A percentile compares a stretch with the other conserved stretches of the same genome.
Evolutionary conservation across 2,113 vertebrate species (phyloP).

Genomic region (Danionella cerebrum): DNA sequence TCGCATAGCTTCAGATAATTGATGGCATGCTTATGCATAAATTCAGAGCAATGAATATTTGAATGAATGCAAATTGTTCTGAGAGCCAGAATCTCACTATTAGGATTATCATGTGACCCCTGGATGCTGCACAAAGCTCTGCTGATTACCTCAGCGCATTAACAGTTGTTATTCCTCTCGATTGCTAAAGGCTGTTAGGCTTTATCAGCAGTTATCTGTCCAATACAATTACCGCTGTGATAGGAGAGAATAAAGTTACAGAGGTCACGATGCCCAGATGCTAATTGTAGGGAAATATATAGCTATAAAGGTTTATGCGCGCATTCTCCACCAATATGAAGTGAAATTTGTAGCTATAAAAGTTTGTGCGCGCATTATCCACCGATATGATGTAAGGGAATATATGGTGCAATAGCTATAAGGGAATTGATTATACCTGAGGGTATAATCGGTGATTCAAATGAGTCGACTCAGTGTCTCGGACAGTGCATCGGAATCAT

Average conservation of each 20-base stretch:
- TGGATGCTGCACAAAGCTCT: not conserved
- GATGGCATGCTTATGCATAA: not conserved
- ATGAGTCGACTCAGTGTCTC: too few relatives aligned
- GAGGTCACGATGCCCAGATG: not conserved
- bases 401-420: too few relatives aligned
- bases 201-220: not conserved
- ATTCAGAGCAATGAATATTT: not conserved
- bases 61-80: not conserved
- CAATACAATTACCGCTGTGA: not conserved
- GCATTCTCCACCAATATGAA: too few relatives aligned
- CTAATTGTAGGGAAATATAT: too few relatives aligned
- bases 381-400: too few relatives aligned
- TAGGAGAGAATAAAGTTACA: not conserved
- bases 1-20: not conserved
- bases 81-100: not conserved
- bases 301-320: too few relatives aligned
- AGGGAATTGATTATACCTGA: too few relatives aligned
- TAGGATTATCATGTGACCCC: not conserved
- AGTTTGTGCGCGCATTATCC: too few relatives aligned
- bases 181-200: not conserved
- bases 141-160: conserved; percentile 6
- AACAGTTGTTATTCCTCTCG: not conserved
- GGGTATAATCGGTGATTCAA: too few relatives aligned
- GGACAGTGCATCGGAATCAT: too few relatives aligned
- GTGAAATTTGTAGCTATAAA: too few relatives aligned